phyloP scores from a whole-genome alignment of 2,797 vertebrate species.

The Galaxias olidus region DNA sequence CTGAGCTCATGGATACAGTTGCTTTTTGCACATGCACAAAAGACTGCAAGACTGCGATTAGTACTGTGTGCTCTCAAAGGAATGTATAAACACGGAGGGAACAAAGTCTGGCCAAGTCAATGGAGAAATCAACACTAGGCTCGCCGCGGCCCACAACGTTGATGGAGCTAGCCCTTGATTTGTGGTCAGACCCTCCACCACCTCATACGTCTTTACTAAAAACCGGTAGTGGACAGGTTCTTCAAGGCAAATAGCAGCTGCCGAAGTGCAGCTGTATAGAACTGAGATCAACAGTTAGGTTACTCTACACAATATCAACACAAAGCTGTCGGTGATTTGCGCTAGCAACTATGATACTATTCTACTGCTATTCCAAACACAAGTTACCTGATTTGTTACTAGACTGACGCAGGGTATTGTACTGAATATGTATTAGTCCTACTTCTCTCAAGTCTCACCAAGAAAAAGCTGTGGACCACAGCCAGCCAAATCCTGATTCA shows the following conservation, averaged over 20 bases:
- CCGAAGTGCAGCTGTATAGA: conserved; percentile 18
- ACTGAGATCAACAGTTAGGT: conserved; percentile 22
- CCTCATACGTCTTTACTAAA: conserved; percentile 27
- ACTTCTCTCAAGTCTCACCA: not conserved
- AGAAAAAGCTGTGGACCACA: not conserved
- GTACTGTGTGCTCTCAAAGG: conserved; percentile 44
- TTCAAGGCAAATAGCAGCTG: too few relatives aligned
- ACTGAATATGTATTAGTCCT: too few relatives aligned
- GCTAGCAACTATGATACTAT: too few relatives aligned
- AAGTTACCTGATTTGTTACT: too few relatives aligned
- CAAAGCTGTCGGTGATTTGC: too few relatives aligned
- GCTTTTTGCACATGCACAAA: conserved; percentile 17
- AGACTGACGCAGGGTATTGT: too few relatives aligned
- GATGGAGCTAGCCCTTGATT: conserved; percentile 54
- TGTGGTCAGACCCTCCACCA: conserved; percentile 36
- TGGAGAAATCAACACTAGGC: conserved; percentile 30
- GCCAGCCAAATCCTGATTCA: conserved; percentile 25
- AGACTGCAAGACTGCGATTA: conserved; percentile 40
- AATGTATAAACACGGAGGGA: conserved; percentile 54
- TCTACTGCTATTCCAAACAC: too few relatives aligned
- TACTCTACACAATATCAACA: not conserved
- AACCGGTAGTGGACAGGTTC: too few relatives aligned
- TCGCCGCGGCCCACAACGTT: conserved; percentile 26
- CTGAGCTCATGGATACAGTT: conserved; percentile 1
- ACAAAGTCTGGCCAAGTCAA: conserved; percentile 41